Percentiles rank a stretch among this genome's conserved stretches.
phyloP scores from a whole-genome alignment of 2,113 vertebrate genomes.

The Anthoscopus minutus region DNA sequence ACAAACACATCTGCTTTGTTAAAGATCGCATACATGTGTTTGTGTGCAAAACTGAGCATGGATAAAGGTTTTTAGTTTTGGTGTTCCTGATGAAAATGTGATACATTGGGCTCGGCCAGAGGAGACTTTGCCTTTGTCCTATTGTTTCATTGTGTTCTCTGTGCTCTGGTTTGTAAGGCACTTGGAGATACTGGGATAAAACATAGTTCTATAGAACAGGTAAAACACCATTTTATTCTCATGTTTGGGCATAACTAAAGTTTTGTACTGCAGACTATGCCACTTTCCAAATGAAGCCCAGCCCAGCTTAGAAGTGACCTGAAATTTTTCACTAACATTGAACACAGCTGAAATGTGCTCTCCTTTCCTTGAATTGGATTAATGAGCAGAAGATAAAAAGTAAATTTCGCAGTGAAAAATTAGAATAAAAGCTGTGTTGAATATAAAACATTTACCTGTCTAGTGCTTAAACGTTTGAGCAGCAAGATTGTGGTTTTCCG shows the following conservation, averaged over 20 bases:
- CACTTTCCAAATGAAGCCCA: not conserved
- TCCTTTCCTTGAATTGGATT: not conserved
- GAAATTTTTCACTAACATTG: not conserved
- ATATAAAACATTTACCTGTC: not conserved
- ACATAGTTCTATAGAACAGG: not conserved
- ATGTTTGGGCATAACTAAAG: not conserved
- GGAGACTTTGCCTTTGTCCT: not conserved
- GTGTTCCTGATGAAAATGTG: not conserved
- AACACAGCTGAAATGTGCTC: not conserved
- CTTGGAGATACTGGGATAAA: not conserved
- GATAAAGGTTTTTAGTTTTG: not conserved
- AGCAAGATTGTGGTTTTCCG: not conserved
- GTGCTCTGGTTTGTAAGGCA: not conserved
- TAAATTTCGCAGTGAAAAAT: not conserved
- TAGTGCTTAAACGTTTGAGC: not conserved
- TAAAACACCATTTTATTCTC: not conserved
- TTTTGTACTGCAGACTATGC: not conserved
- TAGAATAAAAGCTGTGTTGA: not conserved
- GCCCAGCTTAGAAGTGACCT: not conserved
- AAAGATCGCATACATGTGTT: not conserved
- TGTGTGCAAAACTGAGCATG: not conserved
- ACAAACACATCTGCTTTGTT: not conserved
- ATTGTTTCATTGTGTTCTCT: not conserved
- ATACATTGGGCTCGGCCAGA: not conserved
- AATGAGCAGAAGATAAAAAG: not conserved